These are phyloP conservation scores for Clarias macrocephalus DNA, from an alignment of 2,113 vertebrate species.

Conservation along the genomic window DNA sequence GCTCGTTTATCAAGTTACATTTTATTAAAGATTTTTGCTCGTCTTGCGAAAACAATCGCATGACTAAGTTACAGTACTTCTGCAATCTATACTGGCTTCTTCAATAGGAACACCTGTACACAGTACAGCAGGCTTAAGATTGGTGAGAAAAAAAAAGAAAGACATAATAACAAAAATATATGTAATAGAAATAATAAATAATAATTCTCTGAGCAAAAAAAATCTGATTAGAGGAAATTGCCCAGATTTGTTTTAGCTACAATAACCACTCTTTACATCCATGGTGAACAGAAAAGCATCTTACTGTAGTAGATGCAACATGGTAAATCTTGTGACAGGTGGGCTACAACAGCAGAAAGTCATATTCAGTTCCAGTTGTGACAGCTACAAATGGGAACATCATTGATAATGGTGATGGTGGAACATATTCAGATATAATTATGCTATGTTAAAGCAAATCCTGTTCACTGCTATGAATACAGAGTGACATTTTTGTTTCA, in stretches of 20 bases:
- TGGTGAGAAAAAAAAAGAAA: not conserved
- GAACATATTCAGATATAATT: not conserved
- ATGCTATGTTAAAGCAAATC: not conserved
- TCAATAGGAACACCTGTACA: no score
- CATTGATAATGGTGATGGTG: not conserved
- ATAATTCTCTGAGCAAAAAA: not conserved
- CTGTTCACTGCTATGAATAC: not conserved
- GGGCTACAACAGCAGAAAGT: not conserved
- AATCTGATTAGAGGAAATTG: no score
- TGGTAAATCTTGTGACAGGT: not conserved
- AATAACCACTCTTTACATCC: not conserved
- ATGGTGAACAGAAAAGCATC: not conserved
- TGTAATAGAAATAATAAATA: no score
- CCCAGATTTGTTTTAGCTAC: not conserved
- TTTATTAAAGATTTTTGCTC: no score
- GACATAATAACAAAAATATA: no score
- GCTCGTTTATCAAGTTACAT: no score
- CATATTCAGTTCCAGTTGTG: not conserved
- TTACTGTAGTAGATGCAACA: not conserved
- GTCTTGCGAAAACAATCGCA: no score
- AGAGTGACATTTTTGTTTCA: not conserved
- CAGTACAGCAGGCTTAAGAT: not conserved
- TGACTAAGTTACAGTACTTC: no score
- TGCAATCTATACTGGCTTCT: no score
- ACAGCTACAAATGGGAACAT: not conserved